Evolutionary conservation across 1,140 invertebrate genomes (phyloP).

Genomic region (Procambarus clarkii): DNA sequence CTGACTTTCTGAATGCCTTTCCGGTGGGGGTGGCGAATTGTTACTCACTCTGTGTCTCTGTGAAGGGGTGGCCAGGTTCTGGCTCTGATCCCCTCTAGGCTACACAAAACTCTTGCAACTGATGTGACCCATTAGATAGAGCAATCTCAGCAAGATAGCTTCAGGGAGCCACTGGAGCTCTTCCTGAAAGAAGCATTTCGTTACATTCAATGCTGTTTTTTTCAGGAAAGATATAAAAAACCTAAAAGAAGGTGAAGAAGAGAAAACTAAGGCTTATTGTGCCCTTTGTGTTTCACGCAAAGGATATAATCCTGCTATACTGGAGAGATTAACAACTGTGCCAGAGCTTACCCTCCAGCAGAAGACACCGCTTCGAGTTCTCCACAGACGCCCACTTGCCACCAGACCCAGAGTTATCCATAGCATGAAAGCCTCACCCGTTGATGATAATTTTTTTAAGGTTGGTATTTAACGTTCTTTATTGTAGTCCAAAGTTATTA

Average conservation of each 20-base stretch:
- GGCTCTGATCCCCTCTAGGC: too few relatives aligned
- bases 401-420: conserved; percentile 82
- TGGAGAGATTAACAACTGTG: conserved; percentile 78
- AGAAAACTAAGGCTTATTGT: conserved; percentile 89
- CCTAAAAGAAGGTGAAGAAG: conserved; percentile 91
- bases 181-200: too few relatives aligned
- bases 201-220: background rate
- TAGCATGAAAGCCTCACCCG: conserved; percentile 78
- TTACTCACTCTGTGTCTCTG: too few relatives aligned
- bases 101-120: too few relatives aligned
- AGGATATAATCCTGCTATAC: conserved; percentile 66
- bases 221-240: conserved; percentile 82
- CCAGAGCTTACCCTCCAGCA: conserved; percentile 80
- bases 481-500: background rate
- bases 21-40: too few relatives aligned
- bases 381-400: conserved; percentile 86
- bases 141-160: too few relatives aligned
- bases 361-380: conserved; percentile 88
- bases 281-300: conserved; percentile 78
- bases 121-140: too few relatives aligned
- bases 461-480: background rate
- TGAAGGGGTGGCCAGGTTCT: too few relatives aligned
- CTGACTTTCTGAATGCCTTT: too few relatives aligned
- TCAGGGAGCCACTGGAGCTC: too few relatives aligned
- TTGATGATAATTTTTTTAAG: conserved; percentile 72